Conservation (phyloP, 2,888 invertebrate genomes). For the Nomada ferruginata region DNA sequence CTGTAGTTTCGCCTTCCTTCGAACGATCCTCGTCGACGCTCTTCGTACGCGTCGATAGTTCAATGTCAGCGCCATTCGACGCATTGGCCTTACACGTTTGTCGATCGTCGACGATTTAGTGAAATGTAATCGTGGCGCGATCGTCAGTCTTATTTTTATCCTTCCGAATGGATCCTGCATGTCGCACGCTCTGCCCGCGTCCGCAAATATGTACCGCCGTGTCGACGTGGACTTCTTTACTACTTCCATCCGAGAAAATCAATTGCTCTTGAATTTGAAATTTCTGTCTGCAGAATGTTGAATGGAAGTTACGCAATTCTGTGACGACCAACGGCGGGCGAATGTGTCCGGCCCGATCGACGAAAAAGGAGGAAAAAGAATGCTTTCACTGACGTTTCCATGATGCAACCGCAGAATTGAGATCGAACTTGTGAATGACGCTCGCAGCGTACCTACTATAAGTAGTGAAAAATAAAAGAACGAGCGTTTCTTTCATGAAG, state of each 20-base stretch:
- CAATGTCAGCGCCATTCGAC: neutral
- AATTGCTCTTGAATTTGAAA: constrained; percentile 52
- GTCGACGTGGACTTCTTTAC: constrained; percentile 31
- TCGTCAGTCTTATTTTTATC: constrained; percentile 23
- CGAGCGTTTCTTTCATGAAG: neutral
- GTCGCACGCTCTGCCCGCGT: constrained; percentile 46
- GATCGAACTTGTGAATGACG: constrained; percentile 7
- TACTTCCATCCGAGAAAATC: constrained; percentile 48
- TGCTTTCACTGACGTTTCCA: constrained; percentile 21
- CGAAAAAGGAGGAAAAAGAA: constrained; percentile 39
- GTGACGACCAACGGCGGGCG: constrained; percentile 24
- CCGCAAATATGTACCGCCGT: constrained; percentile 26
- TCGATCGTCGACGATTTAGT: neutral
- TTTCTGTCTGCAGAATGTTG: constrained; percentile 52
- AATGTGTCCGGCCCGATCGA: constrained; percentile 29
- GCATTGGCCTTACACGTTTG: neutral
- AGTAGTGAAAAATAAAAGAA: neutral
- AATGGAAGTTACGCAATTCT: constrained; percentile 58
- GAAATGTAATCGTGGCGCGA: neutral
- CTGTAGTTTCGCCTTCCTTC: neutral
- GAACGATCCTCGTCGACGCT: neutral
- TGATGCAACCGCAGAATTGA: constrained; percentile 11
- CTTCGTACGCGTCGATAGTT: neutral
- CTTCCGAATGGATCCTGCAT: neutral
- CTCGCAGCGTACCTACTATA: neutral